phyloP scores from a whole-genome alignment of 2,113 vertebrate genomes.

The Xiphorhynchus elegans region DNA sequence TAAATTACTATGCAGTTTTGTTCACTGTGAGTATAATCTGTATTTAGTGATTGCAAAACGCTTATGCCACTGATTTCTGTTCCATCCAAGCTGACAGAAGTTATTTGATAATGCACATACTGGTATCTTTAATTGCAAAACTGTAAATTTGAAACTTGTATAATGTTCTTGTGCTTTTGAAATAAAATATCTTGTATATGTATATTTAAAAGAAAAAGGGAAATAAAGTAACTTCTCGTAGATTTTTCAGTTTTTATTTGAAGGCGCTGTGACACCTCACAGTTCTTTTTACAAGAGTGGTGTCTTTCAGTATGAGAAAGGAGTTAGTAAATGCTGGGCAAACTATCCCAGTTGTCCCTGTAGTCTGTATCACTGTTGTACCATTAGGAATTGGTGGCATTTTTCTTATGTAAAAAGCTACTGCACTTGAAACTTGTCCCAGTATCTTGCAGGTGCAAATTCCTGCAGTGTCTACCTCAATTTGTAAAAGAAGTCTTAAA shows the following conservation, averaged over 20 bases:
- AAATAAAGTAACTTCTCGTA: constrained; percentile 74
- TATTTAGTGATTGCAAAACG: constrained; percentile 73
- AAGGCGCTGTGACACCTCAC: neutral
- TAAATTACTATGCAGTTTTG: constrained; percentile 79
- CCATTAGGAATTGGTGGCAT: neutral
- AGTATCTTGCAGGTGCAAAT: neutral
- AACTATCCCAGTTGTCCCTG: neutral
- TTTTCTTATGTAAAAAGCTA: neutral
- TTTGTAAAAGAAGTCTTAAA: neutral
- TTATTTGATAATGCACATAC: constrained; percentile 79
- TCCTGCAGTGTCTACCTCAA: neutral
- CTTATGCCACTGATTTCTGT: constrained; percentile 76
- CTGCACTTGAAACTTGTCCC: neutral
- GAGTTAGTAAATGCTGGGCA: neutral
- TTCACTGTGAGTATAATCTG: constrained; percentile 78
- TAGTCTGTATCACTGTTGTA: neutral
- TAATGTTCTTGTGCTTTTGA: constrained; percentile 82
- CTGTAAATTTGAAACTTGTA: constrained; percentile 84
- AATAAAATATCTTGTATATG: constrained; percentile 82
- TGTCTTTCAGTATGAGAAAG: neutral
- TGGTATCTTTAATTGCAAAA: constrained; percentile 80
- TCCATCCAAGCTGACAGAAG: constrained; percentile 73
- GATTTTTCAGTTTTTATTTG: constrained; percentile 58
- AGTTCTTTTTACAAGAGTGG: neutral
- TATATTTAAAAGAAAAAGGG: constrained; percentile 77